A percentile compares a stretch with the other conserved stretches of the same genome.
Conservation (phyloP, 2,113 vertebrate species). For the Trinectes maculatus region DNA sequence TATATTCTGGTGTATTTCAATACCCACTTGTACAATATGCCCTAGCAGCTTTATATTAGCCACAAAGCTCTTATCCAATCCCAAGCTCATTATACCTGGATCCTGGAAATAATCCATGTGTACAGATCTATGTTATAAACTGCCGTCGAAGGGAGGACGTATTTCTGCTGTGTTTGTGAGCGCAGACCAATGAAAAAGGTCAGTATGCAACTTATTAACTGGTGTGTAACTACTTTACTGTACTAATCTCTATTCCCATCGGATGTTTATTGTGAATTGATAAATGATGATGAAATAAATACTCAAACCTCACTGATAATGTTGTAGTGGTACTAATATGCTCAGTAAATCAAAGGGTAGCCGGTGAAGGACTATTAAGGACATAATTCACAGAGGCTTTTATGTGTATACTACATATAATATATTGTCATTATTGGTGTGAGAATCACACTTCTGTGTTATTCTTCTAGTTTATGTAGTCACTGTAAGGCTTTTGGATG, state of each 20-base stretch:
- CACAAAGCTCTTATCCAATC: background rate
- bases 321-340: constrained; percentile 30
- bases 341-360: constrained; percentile 33
- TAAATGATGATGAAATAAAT: constrained; percentile 48
- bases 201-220: constrained; percentile 52
- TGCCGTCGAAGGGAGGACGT: constrained; percentile 23
- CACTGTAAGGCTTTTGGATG: background rate
- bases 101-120: constrained; percentile 18
- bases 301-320: constrained; percentile 33
- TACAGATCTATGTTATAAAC: constrained; percentile 28
- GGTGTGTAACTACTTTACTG: constrained; percentile 59
- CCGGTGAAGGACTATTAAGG: constrained; percentile 31
- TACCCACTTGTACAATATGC: background rate
- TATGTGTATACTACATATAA: constrained; percentile 6
- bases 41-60: constrained; percentile 12
- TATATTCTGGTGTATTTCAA: constrained; percentile 2
- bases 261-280: constrained; percentile 42
- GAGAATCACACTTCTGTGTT: constrained; percentile 1
- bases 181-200: constrained; percentile 50
- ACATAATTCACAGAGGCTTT: constrained; percentile 17
- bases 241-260: constrained; percentile 49
- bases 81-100: constrained; percentile 42
- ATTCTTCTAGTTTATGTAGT: background rate
- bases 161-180: constrained; percentile 36
- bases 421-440: no score